These are phyloP conservation scores for Ylistrum balloti DNA, from an alignment of 1,140 invertebrate species.

Conservation along the genomic window DNA sequence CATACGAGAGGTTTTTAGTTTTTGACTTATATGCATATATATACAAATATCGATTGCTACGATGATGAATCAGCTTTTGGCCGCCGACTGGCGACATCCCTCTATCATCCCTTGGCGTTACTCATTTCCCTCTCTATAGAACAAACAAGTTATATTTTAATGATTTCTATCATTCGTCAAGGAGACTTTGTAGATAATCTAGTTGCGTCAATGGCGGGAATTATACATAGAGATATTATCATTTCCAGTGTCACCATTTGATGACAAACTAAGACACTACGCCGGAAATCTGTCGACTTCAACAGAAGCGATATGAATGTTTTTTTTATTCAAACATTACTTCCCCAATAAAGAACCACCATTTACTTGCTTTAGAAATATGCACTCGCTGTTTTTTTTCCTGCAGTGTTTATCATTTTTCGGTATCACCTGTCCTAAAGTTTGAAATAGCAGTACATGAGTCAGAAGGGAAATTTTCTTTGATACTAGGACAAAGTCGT, in stretches of 20 bases:
- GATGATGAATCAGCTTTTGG: slow-evolving; percentile 12
- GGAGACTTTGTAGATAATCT: not conserved
- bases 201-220: not conserved
- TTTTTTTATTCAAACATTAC: not conserved
- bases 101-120: not conserved
- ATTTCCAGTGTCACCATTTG: not conserved
- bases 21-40: not conserved
- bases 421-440: not conserved
- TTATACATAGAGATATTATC: not conserved
- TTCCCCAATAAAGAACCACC: not conserved
- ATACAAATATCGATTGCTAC: not conserved
- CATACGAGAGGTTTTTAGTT: slow-evolving; percentile 20
- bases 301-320: not conserved
- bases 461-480: not conserved
- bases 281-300: not conserved
- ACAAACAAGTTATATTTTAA: not conserved
- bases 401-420: not conserved
- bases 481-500: not conserved
- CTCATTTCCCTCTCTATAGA: not conserved
- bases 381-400: not conserved
- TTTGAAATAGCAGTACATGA: not conserved
- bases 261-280: not conserved
- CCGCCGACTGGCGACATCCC: slow-evolving; percentile 17
- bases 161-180: not conserved
- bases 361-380: not conserved